Conservation (phyloP, 2,888 invertebrate genomes). For the Drosophila mulleri region DNA sequence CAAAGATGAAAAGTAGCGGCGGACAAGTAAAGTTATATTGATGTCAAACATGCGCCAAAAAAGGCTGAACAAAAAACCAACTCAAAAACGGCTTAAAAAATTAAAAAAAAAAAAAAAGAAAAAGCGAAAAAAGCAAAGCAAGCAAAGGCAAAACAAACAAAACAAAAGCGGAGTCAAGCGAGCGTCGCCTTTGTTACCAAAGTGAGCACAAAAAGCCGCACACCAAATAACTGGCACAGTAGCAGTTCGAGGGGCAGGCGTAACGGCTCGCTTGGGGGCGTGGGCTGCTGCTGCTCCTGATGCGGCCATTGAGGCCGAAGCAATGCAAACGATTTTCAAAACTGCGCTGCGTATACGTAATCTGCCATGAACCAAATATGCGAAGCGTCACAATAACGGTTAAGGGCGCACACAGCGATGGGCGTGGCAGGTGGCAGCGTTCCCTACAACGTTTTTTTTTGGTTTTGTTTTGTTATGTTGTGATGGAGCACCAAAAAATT, state of each 20-base stretch:
- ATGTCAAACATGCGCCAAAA: slow-evolving; percentile 73
- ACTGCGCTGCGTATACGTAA: slow-evolving; percentile 77
- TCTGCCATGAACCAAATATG: slow-evolving; percentile 79
- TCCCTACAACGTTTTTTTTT: background rate
- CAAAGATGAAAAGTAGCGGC: slow-evolving; percentile 51
- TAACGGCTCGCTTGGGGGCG: background rate
- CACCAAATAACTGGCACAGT: slow-evolving; percentile 70
- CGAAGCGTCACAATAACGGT: slow-evolving; percentile 52
- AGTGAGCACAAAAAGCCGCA: slow-evolving; percentile 69
- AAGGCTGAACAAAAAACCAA: slow-evolving; percentile 7
- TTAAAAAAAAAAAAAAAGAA: background rate
- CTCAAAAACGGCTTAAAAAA: slow-evolving; percentile 34
- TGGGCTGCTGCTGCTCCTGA: slow-evolving; percentile 1
- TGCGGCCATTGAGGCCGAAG: slow-evolving; percentile 38
- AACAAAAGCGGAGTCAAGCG: slow-evolving; percentile 52
- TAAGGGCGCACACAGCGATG: slow-evolving; percentile 27
- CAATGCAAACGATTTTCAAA: slow-evolving; percentile 75
- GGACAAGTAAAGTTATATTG: slow-evolving; percentile 70
- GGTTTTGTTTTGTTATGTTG: slow-evolving; percentile 10
- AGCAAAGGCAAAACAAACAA: slow-evolving; percentile 47
- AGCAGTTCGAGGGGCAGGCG: slow-evolving; percentile 21
- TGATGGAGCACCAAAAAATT: slow-evolving; percentile 60
- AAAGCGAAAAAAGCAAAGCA: background rate
- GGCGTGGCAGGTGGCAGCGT: slow-evolving; percentile 16
- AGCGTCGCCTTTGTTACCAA: slow-evolving; percentile 67